Percentiles rank a stretch among this genome's conserved stretches.
Evolutionary conservation across 2,797 vertebrate species (phyloP).

Genomic region (Sebastolobus alascanus): DNA sequence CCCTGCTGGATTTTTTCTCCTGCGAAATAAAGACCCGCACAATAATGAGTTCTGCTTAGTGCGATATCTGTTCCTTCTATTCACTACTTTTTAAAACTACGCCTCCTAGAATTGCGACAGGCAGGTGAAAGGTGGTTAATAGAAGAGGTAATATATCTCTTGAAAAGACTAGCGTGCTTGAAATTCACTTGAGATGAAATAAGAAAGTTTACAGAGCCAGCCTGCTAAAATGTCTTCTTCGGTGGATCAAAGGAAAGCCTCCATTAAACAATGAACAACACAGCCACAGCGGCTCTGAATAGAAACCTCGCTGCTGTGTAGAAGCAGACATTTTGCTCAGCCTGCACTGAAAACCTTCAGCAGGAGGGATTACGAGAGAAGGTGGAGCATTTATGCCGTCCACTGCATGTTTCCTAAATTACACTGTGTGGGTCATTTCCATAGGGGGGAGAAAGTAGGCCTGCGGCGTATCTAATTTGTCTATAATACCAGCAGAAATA

Average conservation of each 20-base stretch:
- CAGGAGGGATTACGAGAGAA: constrained; percentile 83
- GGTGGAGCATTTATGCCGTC: constrained; percentile 86
- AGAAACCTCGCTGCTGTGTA: constrained; percentile 31
- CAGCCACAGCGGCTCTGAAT: constrained; percentile 22
- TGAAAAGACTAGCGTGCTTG: constrained; percentile 33
- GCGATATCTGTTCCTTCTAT: constrained; percentile 52
- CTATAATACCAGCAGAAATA: constrained; percentile 89
- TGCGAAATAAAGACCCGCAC: constrained; percentile 62
- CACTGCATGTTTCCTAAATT: constrained; percentile 89
- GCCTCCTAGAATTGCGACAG: constrained; percentile 36
- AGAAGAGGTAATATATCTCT: constrained; percentile 38
- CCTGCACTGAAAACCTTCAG: constrained; percentile 63
- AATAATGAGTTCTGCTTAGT: constrained; percentile 57
- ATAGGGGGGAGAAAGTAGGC: constrained; percentile 76
- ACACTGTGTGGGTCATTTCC: constrained; percentile 89
- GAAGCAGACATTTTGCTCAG: constrained; percentile 37
- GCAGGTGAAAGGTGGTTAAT: constrained; percentile 45
- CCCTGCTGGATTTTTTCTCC: constrained; percentile 66
- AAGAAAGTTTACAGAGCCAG: constrained; percentile 35
- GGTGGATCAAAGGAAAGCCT: constrained; percentile 38
- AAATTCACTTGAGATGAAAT: constrained; percentile 50
- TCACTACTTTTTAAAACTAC: constrained; percentile 41
- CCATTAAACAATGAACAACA: constrained; percentile 41
- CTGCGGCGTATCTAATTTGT: constrained; percentile 90
- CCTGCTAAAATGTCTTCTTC: constrained; percentile 46